Evolutionary conservation across 2,113 vertebrate genomes (phyloP).

Genomic region (Brevimyrus niger): DNA sequence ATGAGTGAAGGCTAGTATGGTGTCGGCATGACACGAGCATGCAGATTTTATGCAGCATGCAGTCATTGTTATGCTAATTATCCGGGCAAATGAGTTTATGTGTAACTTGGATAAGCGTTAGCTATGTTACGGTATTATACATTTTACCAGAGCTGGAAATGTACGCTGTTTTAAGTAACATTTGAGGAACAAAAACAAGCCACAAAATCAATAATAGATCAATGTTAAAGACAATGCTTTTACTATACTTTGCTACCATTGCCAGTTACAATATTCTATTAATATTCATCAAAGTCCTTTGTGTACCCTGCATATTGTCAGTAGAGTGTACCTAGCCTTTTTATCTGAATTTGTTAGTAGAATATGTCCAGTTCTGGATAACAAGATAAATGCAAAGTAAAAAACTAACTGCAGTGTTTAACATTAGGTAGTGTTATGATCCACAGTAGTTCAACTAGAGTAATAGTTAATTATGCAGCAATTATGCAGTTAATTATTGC

Average conservation of each 20-base stretch:
- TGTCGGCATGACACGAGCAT: not conserved
- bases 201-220: not conserved
- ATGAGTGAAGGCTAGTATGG: not conserved
- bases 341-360: not conserved
- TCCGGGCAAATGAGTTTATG: not conserved
- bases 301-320: not conserved
- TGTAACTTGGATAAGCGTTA: not conserved
- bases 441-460: not conserved
- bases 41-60: not conserved
- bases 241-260: not conserved
- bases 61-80: slow-evolving; percentile 3
- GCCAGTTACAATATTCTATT: not conserved
- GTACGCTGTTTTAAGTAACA: not conserved
- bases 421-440: not conserved
- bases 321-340: not conserved
- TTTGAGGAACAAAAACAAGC: not conserved
- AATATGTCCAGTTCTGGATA: not conserved
- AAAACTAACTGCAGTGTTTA: not conserved
- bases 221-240: not conserved
- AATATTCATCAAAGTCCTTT: not conserved
- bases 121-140: not conserved
- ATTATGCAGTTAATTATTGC: not conserved
- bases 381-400: not conserved
- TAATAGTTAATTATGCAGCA: not conserved
- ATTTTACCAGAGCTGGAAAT: not conserved